These are phyloP conservation scores for Hyphantria cunea DNA, from an alignment of 1,140 invertebrate genomes.

Conservation along the genomic window DNA sequence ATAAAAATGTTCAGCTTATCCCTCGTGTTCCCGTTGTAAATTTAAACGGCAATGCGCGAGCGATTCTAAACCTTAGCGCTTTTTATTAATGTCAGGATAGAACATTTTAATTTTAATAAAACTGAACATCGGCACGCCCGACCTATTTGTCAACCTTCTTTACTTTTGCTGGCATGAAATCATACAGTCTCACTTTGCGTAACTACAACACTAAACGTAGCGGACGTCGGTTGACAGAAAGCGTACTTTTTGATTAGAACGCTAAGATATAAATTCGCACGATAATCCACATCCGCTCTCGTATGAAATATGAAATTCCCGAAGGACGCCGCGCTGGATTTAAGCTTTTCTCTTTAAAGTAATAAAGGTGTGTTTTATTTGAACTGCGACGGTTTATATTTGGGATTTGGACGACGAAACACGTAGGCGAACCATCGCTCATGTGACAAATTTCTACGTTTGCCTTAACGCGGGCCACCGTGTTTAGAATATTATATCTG, in stretches of 20 bases:
- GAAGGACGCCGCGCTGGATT: slow-evolving; percentile 61
- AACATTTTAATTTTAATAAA: slow-evolving; percentile 80
- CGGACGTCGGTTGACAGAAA: slow-evolving; percentile 51
- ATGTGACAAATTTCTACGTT: slow-evolving; percentile 81
- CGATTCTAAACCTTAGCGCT: slow-evolving; percentile 62
- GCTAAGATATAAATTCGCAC: slow-evolving; percentile 72
- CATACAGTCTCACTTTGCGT: slow-evolving; percentile 69
- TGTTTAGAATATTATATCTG: slow-evolving; percentile 80
- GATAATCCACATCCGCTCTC: slow-evolving; percentile 56
- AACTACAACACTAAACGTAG: slow-evolving; percentile 43
- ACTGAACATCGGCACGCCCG: slow-evolving; percentile 75
- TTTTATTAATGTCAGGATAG: slow-evolving; percentile 69
- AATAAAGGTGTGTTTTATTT: slow-evolving; percentile 81
- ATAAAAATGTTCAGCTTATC: slow-evolving; percentile 75
- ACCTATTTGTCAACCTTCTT: slow-evolving; percentile 80
- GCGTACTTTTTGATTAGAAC: slow-evolving; percentile 66
- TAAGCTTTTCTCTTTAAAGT: slow-evolving; percentile 74
- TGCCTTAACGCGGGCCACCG: slow-evolving; percentile 75
- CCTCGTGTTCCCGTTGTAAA: slow-evolving; percentile 61
- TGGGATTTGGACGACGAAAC: slow-evolving; percentile 75
- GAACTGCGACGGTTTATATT: slow-evolving; percentile 70
- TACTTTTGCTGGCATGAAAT: slow-evolving; percentile 78
- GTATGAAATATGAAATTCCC: slow-evolving; percentile 68
- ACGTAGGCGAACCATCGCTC: slow-evolving; percentile 81
- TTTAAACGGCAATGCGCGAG: slow-evolving; percentile 47